These are phyloP conservation scores for Heliconius erato DNA, from an alignment of 2,888 invertebrate genomes.

Conservation along the genomic window DNA sequence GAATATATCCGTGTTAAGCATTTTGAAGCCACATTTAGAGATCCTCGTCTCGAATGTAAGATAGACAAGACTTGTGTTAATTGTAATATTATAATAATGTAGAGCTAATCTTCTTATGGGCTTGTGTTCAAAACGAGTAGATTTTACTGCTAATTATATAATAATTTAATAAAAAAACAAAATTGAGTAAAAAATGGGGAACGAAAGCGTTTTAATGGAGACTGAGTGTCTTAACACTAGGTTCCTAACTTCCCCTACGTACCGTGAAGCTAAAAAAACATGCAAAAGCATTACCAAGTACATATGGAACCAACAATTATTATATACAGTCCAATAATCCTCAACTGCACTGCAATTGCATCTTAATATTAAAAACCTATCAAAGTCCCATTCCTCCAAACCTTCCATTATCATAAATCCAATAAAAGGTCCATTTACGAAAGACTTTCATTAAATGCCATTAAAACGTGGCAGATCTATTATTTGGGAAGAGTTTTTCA, in stretches of 20 bases:
- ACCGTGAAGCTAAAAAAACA: background rate
- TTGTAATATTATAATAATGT: too few relatives aligned
- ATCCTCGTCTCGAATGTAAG: background rate
- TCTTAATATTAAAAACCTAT: constrained; percentile 7
- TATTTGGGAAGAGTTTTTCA: constrained; percentile 20
- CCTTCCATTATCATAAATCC: background rate
- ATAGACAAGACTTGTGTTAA: background rate
- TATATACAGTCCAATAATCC: background rate
- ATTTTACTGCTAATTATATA: too few relatives aligned
- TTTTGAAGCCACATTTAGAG: background rate
- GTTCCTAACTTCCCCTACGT: too few relatives aligned
- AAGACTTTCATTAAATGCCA: constrained; percentile 12
- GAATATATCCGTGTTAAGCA: background rate
- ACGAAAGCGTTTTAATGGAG: too few relatives aligned
- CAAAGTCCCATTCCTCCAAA: background rate
- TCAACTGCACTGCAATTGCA: background rate
- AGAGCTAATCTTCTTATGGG: too few relatives aligned
- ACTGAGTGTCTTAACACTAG: too few relatives aligned
- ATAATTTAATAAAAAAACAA: too few relatives aligned
- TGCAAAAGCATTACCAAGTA: background rate
- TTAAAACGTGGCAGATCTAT: constrained; percentile 10
- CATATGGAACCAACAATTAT: background rate
- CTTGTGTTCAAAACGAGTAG: too few relatives aligned
- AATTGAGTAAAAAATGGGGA: too few relatives aligned
- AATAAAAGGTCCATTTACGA: background rate